phyloP scores from a whole-genome alignment of 2,888 invertebrate genomes.

The Acutogordius australiensis region DNA sequence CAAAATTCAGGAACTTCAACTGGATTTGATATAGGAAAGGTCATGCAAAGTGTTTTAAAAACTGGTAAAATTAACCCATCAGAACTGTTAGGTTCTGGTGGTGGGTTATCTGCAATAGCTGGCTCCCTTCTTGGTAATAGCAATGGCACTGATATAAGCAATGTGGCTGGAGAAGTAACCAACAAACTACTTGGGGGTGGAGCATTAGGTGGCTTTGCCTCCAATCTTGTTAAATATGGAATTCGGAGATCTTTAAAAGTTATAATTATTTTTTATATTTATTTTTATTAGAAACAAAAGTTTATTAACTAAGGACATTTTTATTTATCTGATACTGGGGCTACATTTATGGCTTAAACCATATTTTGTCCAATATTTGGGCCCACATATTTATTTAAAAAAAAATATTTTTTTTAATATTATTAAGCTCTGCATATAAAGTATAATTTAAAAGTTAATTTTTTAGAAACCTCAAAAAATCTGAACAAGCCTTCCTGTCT shows the following conservation, averaged over 20 bases:
- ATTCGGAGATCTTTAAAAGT: constrained; percentile 9
- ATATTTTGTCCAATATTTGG: too few relatives aligned
- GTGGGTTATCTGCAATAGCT: background rate
- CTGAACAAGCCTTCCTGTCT: too few relatives aligned
- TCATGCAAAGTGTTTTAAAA: constrained; percentile 19
- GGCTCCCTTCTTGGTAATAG: background rate
- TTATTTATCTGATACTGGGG: too few relatives aligned
- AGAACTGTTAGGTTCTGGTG: background rate
- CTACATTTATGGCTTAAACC: too few relatives aligned
- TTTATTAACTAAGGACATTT: too few relatives aligned
- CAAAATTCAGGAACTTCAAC: constrained; percentile 14
- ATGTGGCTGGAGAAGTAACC: background rate
- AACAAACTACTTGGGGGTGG: constrained; percentile 10
- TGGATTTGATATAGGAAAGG: constrained; percentile 13
- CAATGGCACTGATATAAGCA: constrained; percentile 2
- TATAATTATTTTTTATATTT: background rate
- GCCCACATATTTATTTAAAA: too few relatives aligned
- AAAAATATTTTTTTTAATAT: too few relatives aligned
- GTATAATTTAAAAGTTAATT: too few relatives aligned
- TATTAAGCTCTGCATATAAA: too few relatives aligned
- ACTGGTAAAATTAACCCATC: constrained; percentile 1
- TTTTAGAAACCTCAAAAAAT: too few relatives aligned
- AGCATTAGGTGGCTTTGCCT: background rate
- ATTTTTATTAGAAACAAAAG: too few relatives aligned
- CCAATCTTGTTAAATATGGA: background rate